Evolutionary conservation across 64 coral and sea anemone genomes (phyloP).

Genomic region (Exaiptasia diaphana): DNA sequence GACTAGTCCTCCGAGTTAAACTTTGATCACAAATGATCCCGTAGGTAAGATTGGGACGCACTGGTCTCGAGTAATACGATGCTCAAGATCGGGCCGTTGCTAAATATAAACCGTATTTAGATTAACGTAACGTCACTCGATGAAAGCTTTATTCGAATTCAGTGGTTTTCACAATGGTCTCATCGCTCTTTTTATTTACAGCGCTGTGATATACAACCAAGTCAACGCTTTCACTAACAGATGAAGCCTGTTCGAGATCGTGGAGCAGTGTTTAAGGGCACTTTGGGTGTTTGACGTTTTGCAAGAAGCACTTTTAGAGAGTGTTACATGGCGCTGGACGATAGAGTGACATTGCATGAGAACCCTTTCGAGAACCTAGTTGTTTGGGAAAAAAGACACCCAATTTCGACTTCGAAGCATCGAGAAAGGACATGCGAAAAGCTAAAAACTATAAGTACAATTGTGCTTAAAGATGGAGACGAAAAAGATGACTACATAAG

Average conservation of each 20-base stretch:
- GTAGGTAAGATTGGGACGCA: slow-evolving; percentile 5
- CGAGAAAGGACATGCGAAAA: slow-evolving; percentile 55
- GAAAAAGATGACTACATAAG: slow-evolving; percentile 66
- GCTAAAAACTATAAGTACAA: slow-evolving; percentile 63
- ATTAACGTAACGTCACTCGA: slow-evolving; percentile 94
- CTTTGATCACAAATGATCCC: not conserved
- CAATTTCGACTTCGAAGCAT: slow-evolving; percentile 70
- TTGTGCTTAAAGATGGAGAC: slow-evolving; percentile 51
- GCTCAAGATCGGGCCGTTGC: slow-evolving; percentile 47
- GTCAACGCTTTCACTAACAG: slow-evolving; percentile 12
- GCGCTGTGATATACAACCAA: too few relatives aligned
- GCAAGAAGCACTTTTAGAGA: slow-evolving; percentile 36
- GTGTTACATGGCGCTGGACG: slow-evolving; percentile 95
- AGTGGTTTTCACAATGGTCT: slow-evolving; percentile 26
- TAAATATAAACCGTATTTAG: slow-evolving; percentile 98
- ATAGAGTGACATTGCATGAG: slow-evolving; percentile 72
- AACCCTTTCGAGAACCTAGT: slow-evolving; percentile 83
- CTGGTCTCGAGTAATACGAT: slow-evolving; percentile 24
- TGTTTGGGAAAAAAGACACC: slow-evolving; percentile 80
- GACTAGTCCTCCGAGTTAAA: not conserved
- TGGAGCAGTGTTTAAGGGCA: not conserved
- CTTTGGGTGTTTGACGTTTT: not conserved
- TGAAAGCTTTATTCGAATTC: slow-evolving; percentile 96
- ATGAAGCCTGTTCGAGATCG: slow-evolving; percentile 44
- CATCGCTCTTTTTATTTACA: slow-evolving; percentile 33